Evolutionary conservation across 2,888 invertebrate genomes (phyloP), one percentile per base, ranked within the genome.

Genomic region (Meghimatium bilineatum): DNA sequence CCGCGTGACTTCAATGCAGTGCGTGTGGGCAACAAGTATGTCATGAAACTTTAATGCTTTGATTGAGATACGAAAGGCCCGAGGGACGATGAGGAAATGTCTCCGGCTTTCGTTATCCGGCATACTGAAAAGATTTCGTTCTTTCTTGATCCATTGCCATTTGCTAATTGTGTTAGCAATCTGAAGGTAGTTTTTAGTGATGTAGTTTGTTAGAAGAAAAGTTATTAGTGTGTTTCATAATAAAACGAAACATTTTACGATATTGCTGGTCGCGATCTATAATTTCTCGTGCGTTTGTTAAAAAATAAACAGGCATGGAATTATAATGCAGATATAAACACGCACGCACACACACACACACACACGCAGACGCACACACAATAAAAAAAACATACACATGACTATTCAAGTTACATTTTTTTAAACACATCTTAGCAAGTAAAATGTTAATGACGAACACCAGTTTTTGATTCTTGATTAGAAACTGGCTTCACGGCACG

Each of bases 1-100:
- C 74, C 74, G 5, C 23, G 49, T 74, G 52, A 52, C 74, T 74
- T 32, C 52, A 17, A 49, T 49, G 23, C 34, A 20, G 74, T 52
- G 74, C 74, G 74, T 74, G 52, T n/a, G 52, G 8, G 74, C 74
- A 52, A 74, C 74, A 74, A 52, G 74, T 74, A 32, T 56, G 49
- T 32, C 74, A 74, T 74, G 74, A 74, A 74, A 74, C 23, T 74
- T 74, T 74, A 74, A 74, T 74, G 20, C 74, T 74, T 34, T 74
- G 74, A 74, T 74, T 52, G 74, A 74, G 52, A 29, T 34, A 20
- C 32, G 52, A 74, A 74, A 49, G 0, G 52, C 74, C 74, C 74
- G 52, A 52, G 52, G 52, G 74, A 74, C 74, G 32, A 74, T 29
- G 29, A 8, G 74, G 74, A 74, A 74, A 74, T 74, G 52, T 74